phyloP scores from a whole-genome alignment of 2,113 vertebrate genomes.

The Struthio camelus region DNA sequence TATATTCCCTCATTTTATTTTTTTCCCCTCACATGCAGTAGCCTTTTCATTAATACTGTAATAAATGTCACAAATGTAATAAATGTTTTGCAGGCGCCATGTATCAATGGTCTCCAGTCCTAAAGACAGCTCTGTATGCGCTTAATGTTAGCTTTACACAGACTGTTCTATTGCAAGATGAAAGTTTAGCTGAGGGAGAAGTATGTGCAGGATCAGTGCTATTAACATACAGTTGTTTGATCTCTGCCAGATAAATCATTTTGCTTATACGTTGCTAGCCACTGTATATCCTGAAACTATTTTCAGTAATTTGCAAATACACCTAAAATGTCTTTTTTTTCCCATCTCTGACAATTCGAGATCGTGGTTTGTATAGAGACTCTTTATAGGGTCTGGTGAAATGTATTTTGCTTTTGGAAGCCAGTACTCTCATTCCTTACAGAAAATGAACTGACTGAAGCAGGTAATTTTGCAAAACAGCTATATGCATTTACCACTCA shows the following conservation, averaged over 20 bases:
- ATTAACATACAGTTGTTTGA: neutral
- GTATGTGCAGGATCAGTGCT: neutral
- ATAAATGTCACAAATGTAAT: neutral
- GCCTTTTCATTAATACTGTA: neutral
- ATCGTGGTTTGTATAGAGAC: neutral
- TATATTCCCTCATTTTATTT: neutral
- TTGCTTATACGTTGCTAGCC: neutral
- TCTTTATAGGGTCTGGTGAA: neutral
- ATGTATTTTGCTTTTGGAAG: neutral
- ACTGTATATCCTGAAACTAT: neutral
- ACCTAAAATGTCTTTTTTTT: neutral
- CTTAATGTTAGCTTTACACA: neutral
- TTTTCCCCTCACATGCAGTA: neutral
- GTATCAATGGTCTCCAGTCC: neutral
- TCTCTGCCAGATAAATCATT: neutral
- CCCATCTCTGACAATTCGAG: neutral
- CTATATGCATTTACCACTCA: neutral
- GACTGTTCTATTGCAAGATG: fast-evolving
- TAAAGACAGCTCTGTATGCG: no score
- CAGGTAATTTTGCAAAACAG: neutral
- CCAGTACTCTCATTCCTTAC: neutral
- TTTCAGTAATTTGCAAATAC: neutral
- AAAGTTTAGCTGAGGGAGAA: neutral
- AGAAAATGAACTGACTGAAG: neutral
- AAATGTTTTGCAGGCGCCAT: neutral